Evolutionary conservation across 1,140 invertebrate species (phyloP).

Genomic region (Chrysomallon squamiferum): DNA sequence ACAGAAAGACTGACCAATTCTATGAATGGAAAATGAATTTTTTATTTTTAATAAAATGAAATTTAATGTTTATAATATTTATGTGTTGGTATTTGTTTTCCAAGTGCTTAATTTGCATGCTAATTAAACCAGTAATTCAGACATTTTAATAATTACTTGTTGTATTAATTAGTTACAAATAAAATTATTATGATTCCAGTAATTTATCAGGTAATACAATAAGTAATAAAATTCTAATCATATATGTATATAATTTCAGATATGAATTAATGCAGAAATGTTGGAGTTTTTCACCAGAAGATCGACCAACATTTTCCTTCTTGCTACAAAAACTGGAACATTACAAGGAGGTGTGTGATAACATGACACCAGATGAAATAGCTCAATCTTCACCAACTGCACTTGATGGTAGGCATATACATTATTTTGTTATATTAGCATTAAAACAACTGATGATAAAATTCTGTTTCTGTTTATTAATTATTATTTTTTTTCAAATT

Average conservation of each 20-base stretch:
- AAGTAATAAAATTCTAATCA: too few species aligned
- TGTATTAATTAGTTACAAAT: too few species aligned
- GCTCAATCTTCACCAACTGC: constrained; percentile 19
- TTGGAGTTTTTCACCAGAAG: constrained; percentile 48
- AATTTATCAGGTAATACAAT: too few species aligned
- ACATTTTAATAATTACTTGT: too few species aligned
- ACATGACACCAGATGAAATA: constrained; percentile 31
- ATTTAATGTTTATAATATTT: too few species aligned
- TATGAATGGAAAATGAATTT: too few species aligned
- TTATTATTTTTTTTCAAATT: not conserved
- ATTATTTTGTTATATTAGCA: not conserved
- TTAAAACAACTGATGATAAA: not conserved
- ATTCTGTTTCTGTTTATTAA: not conserved
- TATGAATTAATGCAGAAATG: constrained; percentile 51
- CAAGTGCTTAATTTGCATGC: too few species aligned
- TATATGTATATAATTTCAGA: constrained; percentile 34
- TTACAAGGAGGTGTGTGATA: constrained; percentile 46
- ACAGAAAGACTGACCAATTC: not conserved
- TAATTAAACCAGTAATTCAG: too few species aligned
- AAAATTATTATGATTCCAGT: too few species aligned
- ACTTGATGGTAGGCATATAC: constrained; percentile 24
- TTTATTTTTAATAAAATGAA: too few species aligned
- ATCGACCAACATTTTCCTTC: constrained; percentile 47
- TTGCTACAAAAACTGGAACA: constrained; percentile 44
- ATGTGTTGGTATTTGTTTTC: too few species aligned